phyloP scores from a whole-genome alignment of 1,140 invertebrate species.

The Cotesia chilonis region DNA sequence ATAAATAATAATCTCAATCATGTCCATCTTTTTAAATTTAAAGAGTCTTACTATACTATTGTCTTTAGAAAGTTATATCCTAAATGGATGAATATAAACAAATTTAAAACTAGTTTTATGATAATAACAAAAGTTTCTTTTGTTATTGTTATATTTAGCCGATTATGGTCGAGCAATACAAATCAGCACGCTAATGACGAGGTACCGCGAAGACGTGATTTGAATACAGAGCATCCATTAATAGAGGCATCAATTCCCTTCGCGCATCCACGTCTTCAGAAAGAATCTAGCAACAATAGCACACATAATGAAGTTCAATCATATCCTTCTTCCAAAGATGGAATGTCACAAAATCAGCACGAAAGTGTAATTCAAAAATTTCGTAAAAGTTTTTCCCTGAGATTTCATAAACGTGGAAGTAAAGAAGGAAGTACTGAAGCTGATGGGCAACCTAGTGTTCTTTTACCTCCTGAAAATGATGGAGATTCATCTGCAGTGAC shows the following conservation, averaged over 20 bases:
- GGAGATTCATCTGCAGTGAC: conserved; percentile 49
- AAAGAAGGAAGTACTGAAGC: conserved; percentile 62
- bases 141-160: conserved; percentile 44
- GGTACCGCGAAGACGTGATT: conserved; percentile 41
- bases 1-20: too few species aligned
- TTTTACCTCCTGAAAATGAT: conserved; percentile 51
- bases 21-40: too few species aligned
- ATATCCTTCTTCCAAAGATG: conserved; percentile 46
- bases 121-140: conserved; percentile 21
- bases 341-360: conserved; percentile 49
- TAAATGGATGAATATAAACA: too few species aligned
- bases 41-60: too few species aligned
- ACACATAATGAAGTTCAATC: conserved; percentile 42
- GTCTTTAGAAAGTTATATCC: too few species aligned
- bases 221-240: conserved; percentile 54
- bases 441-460: conserved; percentile 49
- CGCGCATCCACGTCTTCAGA: conserved; percentile 52
- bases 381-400: conserved; percentile 74
- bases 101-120: background rate
- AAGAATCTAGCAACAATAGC: conserved; percentile 45
- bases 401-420: conserved; percentile 69
- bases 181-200: conserved; percentile 45
- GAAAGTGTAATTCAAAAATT: conserved; percentile 75
- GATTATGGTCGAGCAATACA: conserved; percentile 58
- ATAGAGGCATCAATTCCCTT: conserved; percentile 54